phyloP scores from a whole-genome alignment of 1,140 invertebrate species.

The Cydia amplana region DNA sequence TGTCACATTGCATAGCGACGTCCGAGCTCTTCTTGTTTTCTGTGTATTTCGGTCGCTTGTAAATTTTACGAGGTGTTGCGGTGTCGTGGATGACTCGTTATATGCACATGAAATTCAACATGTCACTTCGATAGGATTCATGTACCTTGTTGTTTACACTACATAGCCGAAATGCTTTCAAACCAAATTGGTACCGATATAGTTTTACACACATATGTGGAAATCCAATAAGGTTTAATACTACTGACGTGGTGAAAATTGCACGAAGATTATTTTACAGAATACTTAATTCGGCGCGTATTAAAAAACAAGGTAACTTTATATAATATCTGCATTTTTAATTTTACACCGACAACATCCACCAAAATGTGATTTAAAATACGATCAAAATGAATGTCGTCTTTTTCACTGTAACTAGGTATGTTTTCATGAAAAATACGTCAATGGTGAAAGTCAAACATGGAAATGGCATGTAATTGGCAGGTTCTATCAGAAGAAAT shows the following conservation, averaged over 20 bases:
- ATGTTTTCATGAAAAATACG: too few species aligned
- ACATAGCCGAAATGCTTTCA: not conserved
- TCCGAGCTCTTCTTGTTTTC: conserved; percentile 47
- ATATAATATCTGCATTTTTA: too few species aligned
- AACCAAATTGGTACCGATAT: not conserved
- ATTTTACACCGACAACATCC: not conserved
- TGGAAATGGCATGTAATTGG: too few species aligned
- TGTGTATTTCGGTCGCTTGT: conserved; percentile 49
- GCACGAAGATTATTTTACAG: too few species aligned
- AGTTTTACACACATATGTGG: not conserved
- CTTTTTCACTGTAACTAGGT: too few species aligned
- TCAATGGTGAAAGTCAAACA: too few species aligned
- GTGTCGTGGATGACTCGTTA: conserved; percentile 22
- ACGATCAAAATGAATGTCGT: too few species aligned
- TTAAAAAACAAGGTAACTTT: too few species aligned
- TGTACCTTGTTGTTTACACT: not conserved
- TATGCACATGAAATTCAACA: conserved; percentile 1
- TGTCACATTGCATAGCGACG: conserved; percentile 65
- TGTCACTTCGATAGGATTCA: not conserved
- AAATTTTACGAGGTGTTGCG: conserved; percentile 44
- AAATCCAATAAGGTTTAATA: not conserved
- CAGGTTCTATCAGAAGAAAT: too few species aligned
- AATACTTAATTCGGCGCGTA: too few species aligned
- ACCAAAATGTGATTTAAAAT: not conserved
- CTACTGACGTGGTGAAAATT: too few species aligned